Base-by-base conservation (phyloP, 2,113 vertebrate genomes). In the Xenopus borealis region DNA sequence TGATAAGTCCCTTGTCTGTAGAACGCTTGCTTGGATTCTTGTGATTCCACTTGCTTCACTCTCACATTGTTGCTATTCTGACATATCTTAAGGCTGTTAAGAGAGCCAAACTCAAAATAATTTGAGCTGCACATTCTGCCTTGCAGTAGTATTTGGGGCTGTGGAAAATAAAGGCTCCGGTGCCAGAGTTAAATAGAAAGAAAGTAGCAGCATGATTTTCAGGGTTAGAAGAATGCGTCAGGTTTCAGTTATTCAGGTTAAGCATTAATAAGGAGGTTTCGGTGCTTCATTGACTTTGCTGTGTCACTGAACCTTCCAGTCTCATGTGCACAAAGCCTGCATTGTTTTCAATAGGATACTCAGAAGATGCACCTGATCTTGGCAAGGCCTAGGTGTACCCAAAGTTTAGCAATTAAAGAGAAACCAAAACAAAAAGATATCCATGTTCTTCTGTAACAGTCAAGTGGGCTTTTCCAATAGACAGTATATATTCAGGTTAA, bases 331-430 rank as follows among this genome's bases (percentile, higher is more conserved):
- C 91, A 96, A 96, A 90, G 86, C 82, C 81, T 75, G 89, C 89
- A 92, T 95, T 95, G 93, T 95, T 81, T 86, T 79, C 81, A 88
- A 83, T 88, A 84, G 70, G 79, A 83, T 78, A 75, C 83, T 68
- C 79, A 86, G 81, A 85, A 84, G 86, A 89, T 87, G 85, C 81
- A 81, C 69, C 84, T 86, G 80, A 85, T 83, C 83, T 89, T 86
- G 85, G 88, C 87, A 87, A 82, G 83, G 84, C 79, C 84, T 87
- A 82, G 79, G 84, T 86, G 80, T 87, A 84, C 85, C 78, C 20
- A 85, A 80, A 85, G 85, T 80, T 80, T 71, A 81, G 83, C 82
- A 83, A 80, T 74, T 89, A 87, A 77, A 80, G 75, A 67, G 71
- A 62, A 47, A 52, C 10, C 33, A 23, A 78, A 75, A 78, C 65